phyloP scores from a whole-genome alignment of 1,140 invertebrate species.

The Nixonia krombeini region DNA sequence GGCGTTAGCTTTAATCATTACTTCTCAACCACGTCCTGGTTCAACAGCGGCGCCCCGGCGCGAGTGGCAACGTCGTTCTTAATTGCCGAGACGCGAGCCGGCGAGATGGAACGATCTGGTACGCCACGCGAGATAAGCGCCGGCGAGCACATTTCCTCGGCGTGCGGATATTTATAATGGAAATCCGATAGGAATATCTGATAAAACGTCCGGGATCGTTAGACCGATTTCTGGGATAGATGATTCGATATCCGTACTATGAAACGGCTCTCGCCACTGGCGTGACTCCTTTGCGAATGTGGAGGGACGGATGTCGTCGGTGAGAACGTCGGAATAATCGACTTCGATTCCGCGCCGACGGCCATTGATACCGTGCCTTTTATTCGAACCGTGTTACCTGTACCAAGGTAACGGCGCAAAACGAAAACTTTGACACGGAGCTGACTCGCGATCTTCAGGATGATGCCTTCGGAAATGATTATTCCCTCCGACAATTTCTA shows the following conservation, averaged over 20 bases:
- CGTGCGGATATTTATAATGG: conserved; percentile 26
- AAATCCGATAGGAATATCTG: conserved; percentile 30
- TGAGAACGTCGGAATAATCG: conserved; percentile 46
- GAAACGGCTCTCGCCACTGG: conserved; percentile 26
- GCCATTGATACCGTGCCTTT: conserved; percentile 40
- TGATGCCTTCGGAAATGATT: not conserved
- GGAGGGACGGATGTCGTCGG: conserved; percentile 38
- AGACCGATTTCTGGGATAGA: conserved; percentile 40
- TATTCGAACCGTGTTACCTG: conserved; percentile 38
- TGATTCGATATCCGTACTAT: conserved; percentile 42
- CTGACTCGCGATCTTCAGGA: not conserved
- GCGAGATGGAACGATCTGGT: too few species aligned
- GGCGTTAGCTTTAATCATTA: too few species aligned
- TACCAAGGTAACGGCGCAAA: conserved; percentile 33
- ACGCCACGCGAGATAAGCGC: too few species aligned
- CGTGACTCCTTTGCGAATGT: conserved; percentile 32
- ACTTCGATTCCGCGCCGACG: conserved; percentile 43
- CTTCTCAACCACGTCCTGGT: too few species aligned
- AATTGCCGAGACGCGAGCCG: too few species aligned
- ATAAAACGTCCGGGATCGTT: conserved; percentile 34
- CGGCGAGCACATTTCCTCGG: conserved; percentile 13
- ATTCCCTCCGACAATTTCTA: too few species aligned
- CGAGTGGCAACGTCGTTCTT: too few species aligned
- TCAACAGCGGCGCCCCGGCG: too few species aligned
- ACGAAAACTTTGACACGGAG: not conserved